Conservation (phyloP, 2,113 vertebrate species). For the Dipodomys stephensi region DNA sequence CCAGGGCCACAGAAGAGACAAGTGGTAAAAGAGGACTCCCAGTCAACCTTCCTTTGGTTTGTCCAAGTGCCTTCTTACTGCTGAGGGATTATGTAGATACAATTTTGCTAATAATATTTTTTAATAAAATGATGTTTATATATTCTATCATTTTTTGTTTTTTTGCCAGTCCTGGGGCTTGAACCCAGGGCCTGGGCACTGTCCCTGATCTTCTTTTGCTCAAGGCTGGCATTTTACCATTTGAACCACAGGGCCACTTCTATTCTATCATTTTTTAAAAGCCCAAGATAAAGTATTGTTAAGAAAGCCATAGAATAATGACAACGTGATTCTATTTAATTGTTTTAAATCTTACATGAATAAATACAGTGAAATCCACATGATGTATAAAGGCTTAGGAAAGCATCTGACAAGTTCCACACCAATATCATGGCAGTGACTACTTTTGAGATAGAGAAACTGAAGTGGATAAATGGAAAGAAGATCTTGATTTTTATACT, state of each 20-base stretch:
- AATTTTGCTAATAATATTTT: neutral
- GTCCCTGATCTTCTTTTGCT: too few species aligned
- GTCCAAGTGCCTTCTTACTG: neutral
- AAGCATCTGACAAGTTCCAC: neutral
- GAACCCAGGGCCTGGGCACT: too few species aligned
- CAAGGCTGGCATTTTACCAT: too few species aligned
- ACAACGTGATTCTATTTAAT: neutral
- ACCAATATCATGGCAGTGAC: neutral
- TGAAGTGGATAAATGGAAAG: neutral
- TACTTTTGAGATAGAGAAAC: neutral
- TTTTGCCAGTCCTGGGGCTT: too few species aligned
- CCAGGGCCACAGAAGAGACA: neutral
- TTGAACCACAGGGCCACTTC: too few species aligned
- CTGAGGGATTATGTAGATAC: neutral
- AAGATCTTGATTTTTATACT: neutral
- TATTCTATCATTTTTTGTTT: neutral
- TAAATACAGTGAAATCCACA: neutral
- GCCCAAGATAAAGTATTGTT: neutral
- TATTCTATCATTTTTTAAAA: slow-evolving; percentile 12
- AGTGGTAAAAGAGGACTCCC: neutral
- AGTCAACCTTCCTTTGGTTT: neutral
- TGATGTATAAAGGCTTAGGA: neutral
- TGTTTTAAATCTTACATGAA: neutral
- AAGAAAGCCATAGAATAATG: neutral
- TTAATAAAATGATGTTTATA: slow-evolving; percentile 1